Evolutionary conservation across 2,888 invertebrate species (phyloP), one percentile per base, ranked within the genome.

Genomic region (Chesias legatella): DNA sequence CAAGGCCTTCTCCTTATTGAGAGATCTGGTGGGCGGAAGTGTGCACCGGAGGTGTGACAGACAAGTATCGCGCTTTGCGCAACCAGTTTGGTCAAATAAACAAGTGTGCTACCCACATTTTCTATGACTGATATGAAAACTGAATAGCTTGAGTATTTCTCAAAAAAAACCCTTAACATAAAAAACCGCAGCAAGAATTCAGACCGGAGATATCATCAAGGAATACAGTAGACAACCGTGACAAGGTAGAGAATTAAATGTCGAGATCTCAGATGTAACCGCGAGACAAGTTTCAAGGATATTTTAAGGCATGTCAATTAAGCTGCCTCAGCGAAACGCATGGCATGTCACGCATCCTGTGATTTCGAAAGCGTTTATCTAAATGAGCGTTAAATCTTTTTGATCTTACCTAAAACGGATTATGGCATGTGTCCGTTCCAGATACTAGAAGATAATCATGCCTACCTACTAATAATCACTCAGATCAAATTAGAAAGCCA

Each of bases 1-100:
- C 80, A 79, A 84, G 83, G 83, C 67, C 71, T 70, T 61, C 58
- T 59, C 82, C 79, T 61, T 81, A 77, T 78, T 71, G 33, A 63
- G 53, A 6, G 47, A 23, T 38, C 37, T 44, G 34, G 83, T 84
- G 80, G 84, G 85, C 80, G 85, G 83, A 81, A 80, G 70, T 62
- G 62, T 71, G 69, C 73, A 65, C 67, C 55, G 50, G 54, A 57
- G 56, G 50, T 58, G 51, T 58, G 52, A 47, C 56, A 53, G 54
- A 52, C 47, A 59, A 58, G 45, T 52, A 57, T 53, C 51, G 48
- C 50, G 44, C 47, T 34, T 44, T 67, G 64, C 60, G 69, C 56
- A 68, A 67, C 56, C 49, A 52, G 56, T 60, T 59, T 43, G 53
- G 44, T 53, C 51, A 55, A 45, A 51, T 52, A 45, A 29, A 49